These are phyloP conservation scores for Sinotaia quadrata DNA, from an alignment of 2,888 invertebrate genomes.

Conservation along the genomic window DNA sequence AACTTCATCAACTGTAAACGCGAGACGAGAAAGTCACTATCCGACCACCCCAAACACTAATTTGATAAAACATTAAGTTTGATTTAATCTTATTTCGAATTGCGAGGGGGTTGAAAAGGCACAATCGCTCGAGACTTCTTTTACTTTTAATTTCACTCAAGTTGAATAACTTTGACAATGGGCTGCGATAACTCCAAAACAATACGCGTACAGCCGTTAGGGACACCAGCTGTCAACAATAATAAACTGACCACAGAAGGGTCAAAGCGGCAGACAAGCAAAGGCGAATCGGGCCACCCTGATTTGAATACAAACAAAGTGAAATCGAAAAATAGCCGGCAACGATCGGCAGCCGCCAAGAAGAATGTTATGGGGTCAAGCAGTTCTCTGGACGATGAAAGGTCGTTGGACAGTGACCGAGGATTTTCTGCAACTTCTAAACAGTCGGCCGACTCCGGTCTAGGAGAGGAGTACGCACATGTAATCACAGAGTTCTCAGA, in stretches of 20 bases:
- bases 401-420: constrained; percentile 46
- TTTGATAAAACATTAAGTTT: too few relatives aligned
- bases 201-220: constrained; percentile 55
- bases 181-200: constrained; percentile 60
- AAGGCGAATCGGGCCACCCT: too few relatives aligned
- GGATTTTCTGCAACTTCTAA: constrained; percentile 66
- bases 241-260: constrained; percentile 42
- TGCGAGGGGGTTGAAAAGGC: too few relatives aligned
- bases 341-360: constrained; percentile 30
- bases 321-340: constrained; percentile 20
- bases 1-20: too few relatives aligned
- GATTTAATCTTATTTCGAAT: too few relatives aligned
- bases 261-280: constrained; percentile 41
- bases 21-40: too few relatives aligned
- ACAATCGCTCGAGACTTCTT: too few relatives aligned
- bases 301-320: constrained; percentile 37
- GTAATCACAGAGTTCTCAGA: constrained; percentile 64
- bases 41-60: too few relatives aligned
- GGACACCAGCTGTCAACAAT: constrained; percentile 35
- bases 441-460: constrained; percentile 66
- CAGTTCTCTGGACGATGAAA: constrained; percentile 45
- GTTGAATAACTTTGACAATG: constrained; percentile 43
- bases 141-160: too few relatives aligned
- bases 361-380: constrained; percentile 43
- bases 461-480: constrained; percentile 44